A percentile compares a stretch with the other conserved stretches of the same genome.
Evolutionary conservation across 2,797 vertebrate species (phyloP).

Genomic region (Oceanodroma leucorhoa): DNA sequence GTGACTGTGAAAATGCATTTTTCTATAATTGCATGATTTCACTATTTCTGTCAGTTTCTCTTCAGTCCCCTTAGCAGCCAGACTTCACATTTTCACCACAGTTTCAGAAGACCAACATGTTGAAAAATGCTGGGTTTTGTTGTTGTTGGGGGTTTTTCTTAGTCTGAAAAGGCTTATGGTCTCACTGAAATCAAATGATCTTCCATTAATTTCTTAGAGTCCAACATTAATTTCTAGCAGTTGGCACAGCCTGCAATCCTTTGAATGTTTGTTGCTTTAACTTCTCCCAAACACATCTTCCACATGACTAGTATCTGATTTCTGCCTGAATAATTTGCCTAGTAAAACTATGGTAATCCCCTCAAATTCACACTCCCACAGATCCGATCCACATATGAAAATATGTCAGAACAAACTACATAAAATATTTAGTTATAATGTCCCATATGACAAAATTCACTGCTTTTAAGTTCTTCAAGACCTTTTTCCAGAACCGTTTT

Average conservation of each 20-base stretch:
- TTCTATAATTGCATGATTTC: background rate
- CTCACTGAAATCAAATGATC: background rate
- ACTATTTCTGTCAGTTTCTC: background rate
- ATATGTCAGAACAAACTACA: background rate
- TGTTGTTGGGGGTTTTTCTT: background rate
- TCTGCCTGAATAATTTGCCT: background rate
- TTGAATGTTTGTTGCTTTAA: background rate
- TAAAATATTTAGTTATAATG: background rate
- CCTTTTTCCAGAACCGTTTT: background rate
- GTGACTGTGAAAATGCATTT: background rate
- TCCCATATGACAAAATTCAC: background rate
- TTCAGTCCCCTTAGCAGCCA: background rate
- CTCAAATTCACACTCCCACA: background rate
- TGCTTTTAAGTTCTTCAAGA: background rate
- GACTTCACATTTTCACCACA: background rate
- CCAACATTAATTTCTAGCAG: background rate
- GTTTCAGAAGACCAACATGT: background rate
- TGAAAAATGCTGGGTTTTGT: background rate
- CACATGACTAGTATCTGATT: background rate
- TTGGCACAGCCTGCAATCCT: background rate
- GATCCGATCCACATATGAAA: background rate
- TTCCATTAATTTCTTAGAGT: background rate
- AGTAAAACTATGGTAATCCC: background rate
- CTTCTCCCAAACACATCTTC: background rate
- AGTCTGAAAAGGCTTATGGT: background rate